Evolutionary conservation across 2,113 vertebrate genomes (phyloP).

Genomic region (Rhadina sibilatrix): DNA sequence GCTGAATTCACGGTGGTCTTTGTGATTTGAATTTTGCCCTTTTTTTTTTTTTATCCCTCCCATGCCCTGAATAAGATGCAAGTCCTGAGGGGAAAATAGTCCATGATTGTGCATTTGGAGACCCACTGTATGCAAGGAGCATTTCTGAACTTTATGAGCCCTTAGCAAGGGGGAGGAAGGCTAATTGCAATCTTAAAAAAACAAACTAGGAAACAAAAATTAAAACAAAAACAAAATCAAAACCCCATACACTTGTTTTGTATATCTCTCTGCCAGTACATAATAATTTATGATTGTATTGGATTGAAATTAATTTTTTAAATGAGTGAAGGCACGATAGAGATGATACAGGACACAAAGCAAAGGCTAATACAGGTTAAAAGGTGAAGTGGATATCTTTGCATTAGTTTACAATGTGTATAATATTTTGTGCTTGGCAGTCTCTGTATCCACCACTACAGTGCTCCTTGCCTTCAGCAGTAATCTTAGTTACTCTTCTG

Average conservation of each 20-base stretch:
- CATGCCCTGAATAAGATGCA: background rate
- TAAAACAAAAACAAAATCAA: background rate
- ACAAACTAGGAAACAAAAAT: background rate
- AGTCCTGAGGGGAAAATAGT: background rate
- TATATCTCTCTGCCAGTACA: background rate
- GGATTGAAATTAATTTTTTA: background rate
- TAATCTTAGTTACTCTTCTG: background rate
- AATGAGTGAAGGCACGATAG: background rate
- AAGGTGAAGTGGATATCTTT: background rate
- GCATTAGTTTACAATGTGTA: background rate
- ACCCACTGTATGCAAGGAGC: background rate
- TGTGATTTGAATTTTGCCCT: background rate
- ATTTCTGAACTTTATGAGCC: background rate
- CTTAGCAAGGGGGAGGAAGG: background rate
- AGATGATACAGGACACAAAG: background rate
- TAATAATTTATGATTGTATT: background rate
- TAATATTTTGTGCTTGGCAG: background rate
- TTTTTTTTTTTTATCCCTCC: background rate
- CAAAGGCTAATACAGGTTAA: background rate
- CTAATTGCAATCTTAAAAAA: background rate
- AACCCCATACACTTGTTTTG: background rate
- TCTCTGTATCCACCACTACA: background rate
- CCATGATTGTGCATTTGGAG: background rate
- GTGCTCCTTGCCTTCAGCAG: background rate
- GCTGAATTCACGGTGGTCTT: conserved; percentile 14